These are phyloP conservation scores for Meloidogyne floridensis DNA, from an alignment of 1,140 invertebrate genomes.

Conservation along the genomic window DNA sequence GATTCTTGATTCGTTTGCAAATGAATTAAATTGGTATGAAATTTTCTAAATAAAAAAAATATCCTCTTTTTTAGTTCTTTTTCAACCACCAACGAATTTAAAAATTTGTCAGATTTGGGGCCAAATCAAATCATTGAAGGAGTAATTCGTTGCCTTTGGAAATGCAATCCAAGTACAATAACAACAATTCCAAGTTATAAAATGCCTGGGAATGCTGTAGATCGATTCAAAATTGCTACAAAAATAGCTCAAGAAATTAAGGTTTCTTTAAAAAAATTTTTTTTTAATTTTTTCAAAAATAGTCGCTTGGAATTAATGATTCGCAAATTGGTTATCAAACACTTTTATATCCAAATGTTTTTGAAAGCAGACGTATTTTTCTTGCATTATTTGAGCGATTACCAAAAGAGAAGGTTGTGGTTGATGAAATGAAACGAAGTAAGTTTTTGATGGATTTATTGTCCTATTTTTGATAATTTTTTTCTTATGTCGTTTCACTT, in stretches of 20 bases:
- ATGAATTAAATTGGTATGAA: conserved; percentile 36
- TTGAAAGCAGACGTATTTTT: conserved; percentile 36
- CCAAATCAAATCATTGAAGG: conserved; percentile 34
- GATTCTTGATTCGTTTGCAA: conserved; percentile 36
- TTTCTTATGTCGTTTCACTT: too few relatives aligned
- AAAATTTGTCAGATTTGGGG: not conserved
- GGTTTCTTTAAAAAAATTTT: conserved; percentile 13
- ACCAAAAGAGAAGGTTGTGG: conserved; percentile 34
- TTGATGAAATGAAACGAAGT: conserved; percentile 31
- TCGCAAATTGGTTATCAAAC: conserved; percentile 39
- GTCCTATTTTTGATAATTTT: too few relatives aligned
- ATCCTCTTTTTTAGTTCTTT: conserved; percentile 35
- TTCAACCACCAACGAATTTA: conserved; percentile 16
- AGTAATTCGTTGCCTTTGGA: conserved; percentile 37
- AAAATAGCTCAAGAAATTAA: conserved; percentile 30
- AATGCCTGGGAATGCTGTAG: conserved; percentile 34
- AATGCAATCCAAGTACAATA: conserved; percentile 28
- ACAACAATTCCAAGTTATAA: conserved; percentile 30
- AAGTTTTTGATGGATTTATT: conserved; percentile 11
- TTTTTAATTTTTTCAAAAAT: conserved; percentile 14
- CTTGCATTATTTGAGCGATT: conserved; percentile 37
- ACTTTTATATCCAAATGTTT: conserved; percentile 39
- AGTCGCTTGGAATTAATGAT: conserved; percentile 36
- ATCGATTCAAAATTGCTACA: conserved; percentile 36
- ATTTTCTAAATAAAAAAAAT: conserved; percentile 4